phyloP scores from a whole-genome alignment of 2,113 vertebrate species.

The Cavia porcellus region DNA sequence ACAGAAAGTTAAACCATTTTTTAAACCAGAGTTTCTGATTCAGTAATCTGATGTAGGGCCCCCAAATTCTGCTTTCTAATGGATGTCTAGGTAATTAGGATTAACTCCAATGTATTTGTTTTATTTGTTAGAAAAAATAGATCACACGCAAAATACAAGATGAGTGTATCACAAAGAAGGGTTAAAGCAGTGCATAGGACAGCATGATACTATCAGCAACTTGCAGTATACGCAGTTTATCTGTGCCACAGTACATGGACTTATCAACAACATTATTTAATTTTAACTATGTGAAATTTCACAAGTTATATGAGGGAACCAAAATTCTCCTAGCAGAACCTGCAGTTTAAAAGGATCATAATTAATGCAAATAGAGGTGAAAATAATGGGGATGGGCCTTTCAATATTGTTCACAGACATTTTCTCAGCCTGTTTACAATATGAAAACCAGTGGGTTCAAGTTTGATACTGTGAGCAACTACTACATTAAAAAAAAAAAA shows the following conservation, averaged over 20 bases:
- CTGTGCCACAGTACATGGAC: not conserved
- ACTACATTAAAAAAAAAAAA: not conserved
- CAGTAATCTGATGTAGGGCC: accelerated
- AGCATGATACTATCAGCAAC: not conserved
- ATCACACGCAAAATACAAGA: not conserved
- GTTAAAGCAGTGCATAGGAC: not conserved
- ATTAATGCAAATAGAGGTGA: not conserved
- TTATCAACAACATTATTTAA: not conserved
- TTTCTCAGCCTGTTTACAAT: not conserved
- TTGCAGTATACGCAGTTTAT: not conserved
- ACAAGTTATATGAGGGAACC: not conserved
- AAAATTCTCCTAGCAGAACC: not conserved
- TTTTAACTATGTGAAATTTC: not conserved
- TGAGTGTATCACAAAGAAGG: not conserved
- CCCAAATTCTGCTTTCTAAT: not conserved
- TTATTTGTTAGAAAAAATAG: not conserved
- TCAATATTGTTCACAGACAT: not conserved
- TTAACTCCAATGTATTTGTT: not conserved
- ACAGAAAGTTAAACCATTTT: not conserved
- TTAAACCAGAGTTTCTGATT: not conserved
- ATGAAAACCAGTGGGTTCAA: not conserved
- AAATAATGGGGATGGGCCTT: not conserved
- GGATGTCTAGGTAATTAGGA: not conserved
- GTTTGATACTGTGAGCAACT: not conserved
- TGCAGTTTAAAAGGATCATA: not conserved